Percentiles rank a stretch among this genome's conserved stretches.
These are phyloP conservation scores for Caenorhabditis afra DNA, from an alignment of 2,888 invertebrate species.

Conservation along the genomic window DNA sequence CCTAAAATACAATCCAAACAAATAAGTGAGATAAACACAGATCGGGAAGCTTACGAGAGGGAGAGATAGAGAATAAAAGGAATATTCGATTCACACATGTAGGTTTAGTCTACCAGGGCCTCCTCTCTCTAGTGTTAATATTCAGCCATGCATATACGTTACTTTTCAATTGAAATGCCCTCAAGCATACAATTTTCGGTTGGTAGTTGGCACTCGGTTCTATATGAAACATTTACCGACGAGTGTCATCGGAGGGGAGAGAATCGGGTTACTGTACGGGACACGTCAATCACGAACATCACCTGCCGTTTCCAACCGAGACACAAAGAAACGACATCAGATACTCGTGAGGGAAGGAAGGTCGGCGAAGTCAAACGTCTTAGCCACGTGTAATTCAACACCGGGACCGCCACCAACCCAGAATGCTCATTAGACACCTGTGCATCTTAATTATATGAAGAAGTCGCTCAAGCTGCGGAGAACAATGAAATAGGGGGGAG, in stretches of 20 bases:
- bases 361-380: conserved; percentile 46
- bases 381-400: conserved; percentile 40
- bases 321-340: conserved; percentile 56
- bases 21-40: conserved; percentile 57
- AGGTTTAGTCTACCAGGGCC: conserved; percentile 25
- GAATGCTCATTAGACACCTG: conserved; percentile 43
- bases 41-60: conserved; percentile 27
- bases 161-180: conserved; percentile 53
- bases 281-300: conserved; percentile 54
- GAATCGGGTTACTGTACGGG: conserved; percentile 8
- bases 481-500: conserved; percentile 21
- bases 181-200: conserved; percentile 50
- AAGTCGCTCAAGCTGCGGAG: not conserved
- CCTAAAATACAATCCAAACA: conserved; percentile 61
- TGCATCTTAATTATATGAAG: conserved; percentile 41
- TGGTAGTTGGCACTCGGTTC: conserved; percentile 17
- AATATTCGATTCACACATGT: conserved; percentile 23
- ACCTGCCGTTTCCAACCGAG: conserved; percentile 41
- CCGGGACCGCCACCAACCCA: not conserved
- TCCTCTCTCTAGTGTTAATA: conserved; percentile 33
- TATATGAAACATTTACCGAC: conserved; percentile 26
- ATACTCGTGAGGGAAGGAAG: conserved; percentile 22
- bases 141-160: conserved; percentile 52
- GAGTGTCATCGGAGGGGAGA: not conserved
- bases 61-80: not conserved